These are phyloP conservation scores for Acrobasis repandana DNA, from an alignment of 2,888 invertebrate species.

Conservation along the genomic window DNA sequence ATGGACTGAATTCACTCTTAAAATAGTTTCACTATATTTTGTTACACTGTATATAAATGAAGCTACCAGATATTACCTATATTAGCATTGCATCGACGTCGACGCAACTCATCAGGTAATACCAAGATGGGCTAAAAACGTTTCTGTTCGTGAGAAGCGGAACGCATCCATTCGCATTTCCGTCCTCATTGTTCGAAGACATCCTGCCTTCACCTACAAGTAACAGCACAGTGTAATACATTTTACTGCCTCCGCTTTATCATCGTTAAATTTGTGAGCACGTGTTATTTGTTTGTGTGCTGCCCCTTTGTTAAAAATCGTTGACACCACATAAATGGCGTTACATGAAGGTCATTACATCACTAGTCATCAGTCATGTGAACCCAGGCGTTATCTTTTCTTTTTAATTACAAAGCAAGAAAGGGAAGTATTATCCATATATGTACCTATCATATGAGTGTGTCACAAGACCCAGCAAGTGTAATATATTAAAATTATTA, in stretches of 20 bases:
- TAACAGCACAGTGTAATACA: conserved; percentile 38
- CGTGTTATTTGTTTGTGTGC: conserved; percentile 8
- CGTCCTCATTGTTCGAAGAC: conserved; percentile 68
- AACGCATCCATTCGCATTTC: conserved; percentile 57
- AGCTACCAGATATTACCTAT: neutral
- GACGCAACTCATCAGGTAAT: conserved; percentile 40
- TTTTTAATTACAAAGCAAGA: too few relatives aligned
- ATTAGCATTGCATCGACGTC: conserved; percentile 24
- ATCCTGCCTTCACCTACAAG: conserved; percentile 51
- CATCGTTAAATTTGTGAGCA: conserved; percentile 24
- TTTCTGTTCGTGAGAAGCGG: conserved; percentile 63
- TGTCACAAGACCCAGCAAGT: too few relatives aligned
- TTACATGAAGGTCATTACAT: neutral
- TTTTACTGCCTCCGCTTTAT: conserved; percentile 31
- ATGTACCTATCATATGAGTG: too few relatives aligned
- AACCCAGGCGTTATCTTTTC: neutral
- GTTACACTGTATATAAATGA: too few relatives aligned
- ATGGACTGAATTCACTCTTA: too few relatives aligned
- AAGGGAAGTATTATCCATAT: too few relatives aligned
- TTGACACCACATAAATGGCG: neutral
- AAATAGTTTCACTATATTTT: too few relatives aligned
- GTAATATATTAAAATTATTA: too few relatives aligned
- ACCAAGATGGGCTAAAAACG: conserved; percentile 42
- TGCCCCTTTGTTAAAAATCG: conserved; percentile 2
- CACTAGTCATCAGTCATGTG: neutral